phyloP scores from a whole-genome alignment of 1,140 invertebrate species.

The Eupeodes corollae region DNA sequence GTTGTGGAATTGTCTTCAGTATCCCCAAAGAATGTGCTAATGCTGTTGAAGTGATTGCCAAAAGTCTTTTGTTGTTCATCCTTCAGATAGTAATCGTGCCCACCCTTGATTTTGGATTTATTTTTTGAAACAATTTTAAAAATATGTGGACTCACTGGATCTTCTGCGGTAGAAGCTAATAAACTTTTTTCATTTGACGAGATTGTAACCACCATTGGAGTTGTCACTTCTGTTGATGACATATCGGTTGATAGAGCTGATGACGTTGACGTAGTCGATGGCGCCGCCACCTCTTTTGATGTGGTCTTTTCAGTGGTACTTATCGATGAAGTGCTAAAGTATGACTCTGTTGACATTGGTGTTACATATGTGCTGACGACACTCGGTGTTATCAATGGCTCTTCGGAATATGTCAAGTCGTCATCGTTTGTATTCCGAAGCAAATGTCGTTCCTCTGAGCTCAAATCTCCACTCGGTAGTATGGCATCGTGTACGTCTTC shows the following conservation, averaged over 20 bases:
- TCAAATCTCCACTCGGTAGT: slow-evolving; percentile 22
- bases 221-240: neutral
- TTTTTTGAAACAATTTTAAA: slow-evolving; percentile 22
- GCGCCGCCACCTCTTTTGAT: slow-evolving; percentile 3
- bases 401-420: slow-evolving; percentile 14
- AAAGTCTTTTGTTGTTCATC: slow-evolving; percentile 23
- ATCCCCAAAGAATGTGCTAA: slow-evolving; percentile 17
- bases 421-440: slow-evolving; percentile 7
- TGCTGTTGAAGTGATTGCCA: slow-evolving; percentile 27
- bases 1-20: slow-evolving; percentile 12
- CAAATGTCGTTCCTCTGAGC: slow-evolving; percentile 17
- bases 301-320: neutral
- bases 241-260: neutral
- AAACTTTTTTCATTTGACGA: neutral
- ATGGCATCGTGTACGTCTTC: slow-evolving; percentile 30
- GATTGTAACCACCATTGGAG: neutral
- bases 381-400: no score
- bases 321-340: neutral
- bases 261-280: slow-evolving; percentile 5
- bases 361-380: no score
- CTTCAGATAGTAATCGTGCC: slow-evolving; percentile 21
- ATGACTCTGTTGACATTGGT: no score
- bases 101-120: slow-evolving; percentile 21
- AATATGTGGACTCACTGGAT: slow-evolving; percentile 18
- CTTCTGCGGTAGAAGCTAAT: neutral